Evolutionary conservation across 2,888 invertebrate species (phyloP).

Genomic region (Campoplex capitator): DNA sequence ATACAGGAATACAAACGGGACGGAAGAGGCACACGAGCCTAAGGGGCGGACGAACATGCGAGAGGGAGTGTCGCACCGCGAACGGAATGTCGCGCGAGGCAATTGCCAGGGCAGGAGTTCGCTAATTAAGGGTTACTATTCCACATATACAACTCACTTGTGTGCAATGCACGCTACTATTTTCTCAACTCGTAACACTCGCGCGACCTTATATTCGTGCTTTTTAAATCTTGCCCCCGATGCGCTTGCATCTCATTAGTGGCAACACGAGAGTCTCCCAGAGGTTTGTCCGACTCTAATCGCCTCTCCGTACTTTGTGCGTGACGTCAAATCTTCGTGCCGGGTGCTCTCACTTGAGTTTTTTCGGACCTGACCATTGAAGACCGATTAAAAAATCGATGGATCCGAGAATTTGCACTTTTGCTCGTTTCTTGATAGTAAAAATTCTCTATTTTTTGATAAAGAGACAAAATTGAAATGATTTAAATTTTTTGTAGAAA

Average conservation of each 20-base stretch:
- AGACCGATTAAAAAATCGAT: too few species aligned
- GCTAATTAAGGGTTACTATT: constrained; percentile 80
- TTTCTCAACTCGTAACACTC: constrained; percentile 44
- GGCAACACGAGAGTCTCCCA: constrained; percentile 21
- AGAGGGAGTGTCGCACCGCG: constrained; percentile 67
- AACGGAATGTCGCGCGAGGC: constrained; percentile 75
- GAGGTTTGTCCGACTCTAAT: not conserved
- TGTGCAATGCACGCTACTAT: constrained; percentile 38
- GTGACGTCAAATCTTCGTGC: not conserved
- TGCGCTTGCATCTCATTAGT: constrained; percentile 71
- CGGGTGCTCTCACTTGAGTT: not conserved
- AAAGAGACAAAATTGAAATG: not conserved
- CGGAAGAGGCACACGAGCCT: constrained; percentile 52
- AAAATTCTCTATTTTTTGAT: not conserved
- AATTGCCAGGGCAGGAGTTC: constrained; percentile 77
- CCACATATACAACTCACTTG: constrained; percentile 11
- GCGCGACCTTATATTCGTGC: constrained; percentile 12
- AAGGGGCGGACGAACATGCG: constrained; percentile 65
- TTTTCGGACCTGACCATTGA: too few species aligned
- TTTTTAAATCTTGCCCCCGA: constrained; percentile 53
- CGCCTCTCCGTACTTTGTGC: not conserved
- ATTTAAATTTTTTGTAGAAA: not conserved
- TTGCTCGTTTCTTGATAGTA: not conserved
- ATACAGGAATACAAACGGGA: not conserved
- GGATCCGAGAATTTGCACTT: not conserved